A percentile compares a stretch with the other conserved stretches of the same genome.
Evolutionary conservation across 1,140 invertebrate species (phyloP).

Genomic region (Calycopis cecrops): DNA sequence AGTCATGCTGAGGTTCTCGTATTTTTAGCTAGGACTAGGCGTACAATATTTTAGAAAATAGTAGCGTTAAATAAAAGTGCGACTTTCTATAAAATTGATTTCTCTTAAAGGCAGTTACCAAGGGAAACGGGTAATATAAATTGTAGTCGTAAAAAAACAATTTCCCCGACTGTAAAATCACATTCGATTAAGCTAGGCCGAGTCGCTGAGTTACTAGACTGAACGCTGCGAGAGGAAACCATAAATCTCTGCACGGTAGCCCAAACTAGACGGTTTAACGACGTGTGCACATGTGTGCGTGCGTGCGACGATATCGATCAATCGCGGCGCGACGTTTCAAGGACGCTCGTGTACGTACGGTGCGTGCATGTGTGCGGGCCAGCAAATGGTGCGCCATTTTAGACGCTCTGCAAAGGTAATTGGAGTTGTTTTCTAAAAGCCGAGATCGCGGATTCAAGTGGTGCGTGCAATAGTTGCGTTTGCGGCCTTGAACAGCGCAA

Average conservation of each 20-base stretch:
- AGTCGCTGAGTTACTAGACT: no score
- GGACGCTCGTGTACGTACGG: constrained; percentile 21
- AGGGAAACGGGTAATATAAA: no score
- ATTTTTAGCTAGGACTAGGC: no score
- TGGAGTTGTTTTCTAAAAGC: background rate
- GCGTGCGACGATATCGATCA: constrained; percentile 16
- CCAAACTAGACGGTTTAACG: constrained; percentile 21
- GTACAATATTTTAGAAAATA: no score
- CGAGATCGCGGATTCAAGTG: no score
- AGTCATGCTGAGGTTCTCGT: no score
- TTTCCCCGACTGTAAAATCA: constrained; percentile 1
- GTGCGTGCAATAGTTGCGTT: no score
- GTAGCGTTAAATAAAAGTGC: no score
- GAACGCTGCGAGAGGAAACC: constrained; percentile 2
- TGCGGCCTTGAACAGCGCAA: no score
- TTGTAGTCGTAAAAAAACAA: background rate
- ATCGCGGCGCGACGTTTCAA: constrained; percentile 22
- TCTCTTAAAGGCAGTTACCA: no score
- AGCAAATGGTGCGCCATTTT: background rate
- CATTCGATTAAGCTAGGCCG: background rate
- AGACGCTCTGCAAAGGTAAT: background rate
- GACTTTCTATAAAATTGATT: no score
- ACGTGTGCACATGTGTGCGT: constrained; percentile 18
- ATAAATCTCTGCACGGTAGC: constrained; percentile 9
- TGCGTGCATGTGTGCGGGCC: constrained; percentile 5